Conservation (phyloP, 2,113 vertebrate species). For the Chaetodon auriga region DNA sequence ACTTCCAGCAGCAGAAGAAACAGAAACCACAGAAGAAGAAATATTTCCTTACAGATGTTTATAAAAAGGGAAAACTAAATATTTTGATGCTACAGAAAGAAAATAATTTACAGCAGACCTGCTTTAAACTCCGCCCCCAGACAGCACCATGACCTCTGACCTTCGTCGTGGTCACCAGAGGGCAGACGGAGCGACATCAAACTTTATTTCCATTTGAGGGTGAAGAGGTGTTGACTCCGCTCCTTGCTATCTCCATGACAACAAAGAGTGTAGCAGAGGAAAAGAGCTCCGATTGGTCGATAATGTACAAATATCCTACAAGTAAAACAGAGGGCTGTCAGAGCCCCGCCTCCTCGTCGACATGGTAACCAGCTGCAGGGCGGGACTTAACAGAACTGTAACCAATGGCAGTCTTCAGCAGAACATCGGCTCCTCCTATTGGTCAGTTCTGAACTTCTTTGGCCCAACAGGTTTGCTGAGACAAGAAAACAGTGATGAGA, state of each 20-base stretch:
- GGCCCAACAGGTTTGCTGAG: slow-evolving; percentile 86
- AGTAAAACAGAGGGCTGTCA: slow-evolving; percentile 33
- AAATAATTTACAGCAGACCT: slow-evolving; percentile 81
- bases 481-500: not conserved
- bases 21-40: slow-evolving; percentile 41
- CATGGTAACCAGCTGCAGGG: not conserved
- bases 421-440: slow-evolving; percentile 74
- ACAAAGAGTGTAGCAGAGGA: not conserved
- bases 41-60: slow-evolving; percentile 71
- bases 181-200: slow-evolving; percentile 18
- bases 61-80: slow-evolving; percentile 62
- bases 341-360: not conserved
- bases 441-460: slow-evolving; percentile 90
- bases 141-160: slow-evolving; percentile 38
- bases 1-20: slow-evolving; percentile 23
- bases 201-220: slow-evolving; percentile 21
- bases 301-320: slow-evolving; percentile 69
- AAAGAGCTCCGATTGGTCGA: slow-evolving; percentile 36
- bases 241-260: slow-evolving; percentile 32
- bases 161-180: not conserved
- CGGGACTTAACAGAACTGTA: slow-evolving; percentile 22
- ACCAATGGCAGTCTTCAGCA: slow-evolving; percentile 34
- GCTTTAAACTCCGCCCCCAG: slow-evolving; percentile 34
- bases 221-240: slow-evolving; percentile 18
- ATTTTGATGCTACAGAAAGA: slow-evolving; percentile 73